Evolutionary conservation across 2,797 vertebrate genomes (phyloP).

Genomic region (Craterocephalus amniculus): DNA sequence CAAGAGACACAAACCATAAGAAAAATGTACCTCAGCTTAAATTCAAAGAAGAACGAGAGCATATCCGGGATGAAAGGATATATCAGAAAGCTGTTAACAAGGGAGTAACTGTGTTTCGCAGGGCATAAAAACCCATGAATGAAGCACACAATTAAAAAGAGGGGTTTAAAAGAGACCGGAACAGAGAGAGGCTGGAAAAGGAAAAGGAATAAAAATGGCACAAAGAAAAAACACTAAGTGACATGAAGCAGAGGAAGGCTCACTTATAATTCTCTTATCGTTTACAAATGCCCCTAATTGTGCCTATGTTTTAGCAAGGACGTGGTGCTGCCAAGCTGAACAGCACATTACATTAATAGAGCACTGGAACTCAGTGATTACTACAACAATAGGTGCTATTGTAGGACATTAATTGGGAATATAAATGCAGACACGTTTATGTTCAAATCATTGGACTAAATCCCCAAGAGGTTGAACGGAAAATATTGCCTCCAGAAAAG

Average conservation of each 20-base stretch:
- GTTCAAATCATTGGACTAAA: conserved; percentile 33
- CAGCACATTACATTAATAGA: conserved; percentile 70
- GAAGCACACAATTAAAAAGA: conserved; percentile 43
- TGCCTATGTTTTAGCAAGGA: conserved; percentile 66
- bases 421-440: conserved; percentile 49
- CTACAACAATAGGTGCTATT: conserved; percentile 69
- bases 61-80: conserved; percentile 37
- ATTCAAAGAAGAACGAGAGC: conserved; percentile 19
- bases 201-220: conserved; percentile 28
- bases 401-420: conserved; percentile 65
- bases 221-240: conserved; percentile 24
- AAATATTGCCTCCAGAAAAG: conserved; percentile 5
- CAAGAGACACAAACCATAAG: background rate
- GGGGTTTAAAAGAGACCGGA: conserved; percentile 34
- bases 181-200: conserved; percentile 18
- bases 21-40: background rate
- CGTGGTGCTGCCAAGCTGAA: conserved; percentile 59
- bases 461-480: conserved; percentile 15
- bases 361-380: conserved; percentile 68
- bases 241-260: conserved; percentile 51
- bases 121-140: conserved; percentile 49
- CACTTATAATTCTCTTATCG: conserved; percentile 69
- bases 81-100: conserved; percentile 44
- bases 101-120: conserved; percentile 29
- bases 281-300: conserved; percentile 75